A percentile compares a stretch with the other conserved stretches of the same genome.
Conservation (phyloP, 2,113 vertebrate genomes). For the Pygoscelis antarcticus region DNA sequence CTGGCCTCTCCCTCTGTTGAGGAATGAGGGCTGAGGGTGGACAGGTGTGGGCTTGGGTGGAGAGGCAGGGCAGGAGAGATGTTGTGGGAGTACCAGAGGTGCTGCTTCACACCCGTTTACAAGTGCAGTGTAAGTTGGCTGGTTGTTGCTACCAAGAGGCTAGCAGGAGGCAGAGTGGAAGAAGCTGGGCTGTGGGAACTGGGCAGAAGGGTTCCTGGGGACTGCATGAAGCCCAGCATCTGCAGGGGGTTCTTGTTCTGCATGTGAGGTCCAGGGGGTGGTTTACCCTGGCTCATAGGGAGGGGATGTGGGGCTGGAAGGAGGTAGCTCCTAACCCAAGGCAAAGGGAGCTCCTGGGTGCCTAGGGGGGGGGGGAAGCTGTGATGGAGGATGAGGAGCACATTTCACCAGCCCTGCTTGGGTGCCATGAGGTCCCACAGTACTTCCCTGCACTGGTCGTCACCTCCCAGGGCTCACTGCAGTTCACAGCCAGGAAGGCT, state of each 20-base stretch:
- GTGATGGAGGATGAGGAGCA: accelerated
- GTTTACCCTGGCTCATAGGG: neutral
- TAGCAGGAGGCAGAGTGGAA: neutral
- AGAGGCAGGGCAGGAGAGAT: accelerated
- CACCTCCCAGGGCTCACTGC: neutral
- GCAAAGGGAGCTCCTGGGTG: neutral
- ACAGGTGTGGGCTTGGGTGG: neutral
- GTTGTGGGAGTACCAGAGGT: accelerated
- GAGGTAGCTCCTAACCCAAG: neutral
- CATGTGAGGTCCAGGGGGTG: neutral
- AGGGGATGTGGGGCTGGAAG: neutral
- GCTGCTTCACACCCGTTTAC: accelerated
- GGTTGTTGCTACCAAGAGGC: neutral
- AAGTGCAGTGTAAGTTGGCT: neutral
- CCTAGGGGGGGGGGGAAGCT: neutral
- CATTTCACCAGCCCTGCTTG: accelerated
- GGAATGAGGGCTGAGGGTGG: neutral
- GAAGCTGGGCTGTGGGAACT: neutral
- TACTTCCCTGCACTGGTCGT: neutral
- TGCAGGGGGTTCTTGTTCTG: neutral
- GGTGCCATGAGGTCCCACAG: neutral
- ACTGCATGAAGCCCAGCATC: neutral
- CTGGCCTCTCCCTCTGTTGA: neutral
- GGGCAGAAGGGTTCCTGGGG: neutral
- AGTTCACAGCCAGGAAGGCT: neutral